These are phyloP conservation scores for Drosophila ohnishii DNA, from an alignment of 1,140 invertebrate species.

Conservation along the genomic window DNA sequence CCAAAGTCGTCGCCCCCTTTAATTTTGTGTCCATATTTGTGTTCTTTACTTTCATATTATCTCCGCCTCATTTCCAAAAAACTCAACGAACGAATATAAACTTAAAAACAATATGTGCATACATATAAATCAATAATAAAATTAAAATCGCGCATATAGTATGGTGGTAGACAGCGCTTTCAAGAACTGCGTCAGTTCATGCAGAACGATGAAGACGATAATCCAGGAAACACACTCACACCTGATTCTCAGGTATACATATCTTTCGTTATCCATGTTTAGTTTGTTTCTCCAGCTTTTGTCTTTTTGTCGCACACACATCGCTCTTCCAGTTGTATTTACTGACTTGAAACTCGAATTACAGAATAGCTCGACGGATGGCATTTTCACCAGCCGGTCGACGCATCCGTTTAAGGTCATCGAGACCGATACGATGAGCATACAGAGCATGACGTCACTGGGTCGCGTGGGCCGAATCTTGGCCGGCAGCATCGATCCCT, in stretches of 20 bases:
- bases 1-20: slow-evolving; percentile 36
- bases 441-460: slow-evolving; percentile 93
- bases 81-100: slow-evolving; percentile 20
- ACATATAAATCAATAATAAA: slow-evolving; percentile 31
- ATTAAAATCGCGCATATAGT: slow-evolving; percentile 62
- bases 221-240: slow-evolving; percentile 87
- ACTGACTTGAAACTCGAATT: slow-evolving; percentile 37
- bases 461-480: slow-evolving; percentile 91
- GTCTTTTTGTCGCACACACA: background rate
- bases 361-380: slow-evolving; percentile 84
- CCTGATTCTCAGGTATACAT: slow-evolving; percentile 90
- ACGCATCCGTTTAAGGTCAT: slow-evolving; percentile 91
- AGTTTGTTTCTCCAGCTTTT: slow-evolving; percentile 11
- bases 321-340: slow-evolving; percentile 4
- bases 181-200: slow-evolving; percentile 92
- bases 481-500: slow-evolving; percentile 86
- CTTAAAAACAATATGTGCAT: slow-evolving; percentile 30
- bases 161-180: slow-evolving; percentile 87
- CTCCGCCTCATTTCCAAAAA: slow-evolving; percentile 64
- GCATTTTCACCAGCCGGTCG: slow-evolving; percentile 84
- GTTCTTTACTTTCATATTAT: slow-evolving; percentile 78
- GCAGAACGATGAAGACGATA: slow-evolving; percentile 91
- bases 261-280: slow-evolving; percentile 34
- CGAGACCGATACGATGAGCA: slow-evolving; percentile 92
- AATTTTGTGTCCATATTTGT: slow-evolving; percentile 68